These are phyloP conservation scores for Melanostoma scalare DNA, from an alignment of 2,888 invertebrate species.

Conservation along the genomic window DNA sequence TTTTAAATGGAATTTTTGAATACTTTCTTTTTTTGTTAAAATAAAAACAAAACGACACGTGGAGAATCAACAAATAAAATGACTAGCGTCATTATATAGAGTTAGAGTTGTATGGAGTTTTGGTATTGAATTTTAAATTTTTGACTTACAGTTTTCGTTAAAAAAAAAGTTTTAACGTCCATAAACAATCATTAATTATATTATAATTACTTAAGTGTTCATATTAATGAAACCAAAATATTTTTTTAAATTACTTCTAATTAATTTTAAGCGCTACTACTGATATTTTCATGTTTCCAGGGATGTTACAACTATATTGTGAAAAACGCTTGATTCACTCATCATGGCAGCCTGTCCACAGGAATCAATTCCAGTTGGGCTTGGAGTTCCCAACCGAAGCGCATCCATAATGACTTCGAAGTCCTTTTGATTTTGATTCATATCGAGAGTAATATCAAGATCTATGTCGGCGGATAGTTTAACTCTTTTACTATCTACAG, in stretches of 20 bases:
- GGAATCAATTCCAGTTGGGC: conserved; percentile 81
- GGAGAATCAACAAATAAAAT: conserved; percentile 22
- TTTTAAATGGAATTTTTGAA: conserved; percentile 57
- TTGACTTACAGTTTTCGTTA: not conserved
- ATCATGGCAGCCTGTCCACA: conserved; percentile 87
- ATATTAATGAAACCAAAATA: not conserved
- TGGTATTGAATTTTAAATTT: not conserved
- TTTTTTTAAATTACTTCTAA: not conserved
- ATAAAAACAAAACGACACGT: conserved; percentile 31
- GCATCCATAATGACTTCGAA: conserved; percentile 83
- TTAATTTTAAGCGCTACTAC: conserved; percentile 66
- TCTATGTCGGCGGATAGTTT: conserved; percentile 74
- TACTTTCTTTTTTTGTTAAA: conserved; percentile 41
- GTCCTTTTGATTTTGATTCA: conserved; percentile 82
- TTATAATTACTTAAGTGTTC: too few species aligned
- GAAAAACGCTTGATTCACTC: conserved; percentile 83
- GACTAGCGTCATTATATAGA: conserved; percentile 29
- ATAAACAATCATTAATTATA: not conserved
- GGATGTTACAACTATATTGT: conserved; percentile 82
- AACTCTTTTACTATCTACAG: conserved; percentile 77
- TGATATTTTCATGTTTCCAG: conserved; percentile 82
- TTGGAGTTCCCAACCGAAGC: conserved; percentile 80
- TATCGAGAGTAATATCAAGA: conserved; percentile 80
- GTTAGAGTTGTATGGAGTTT: conserved; percentile 5
- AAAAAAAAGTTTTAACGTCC: conserved; percentile 1